Base-by-base conservation (phyloP, 2,888 invertebrate genomes). In the Brachylomia viminalis region DNA sequence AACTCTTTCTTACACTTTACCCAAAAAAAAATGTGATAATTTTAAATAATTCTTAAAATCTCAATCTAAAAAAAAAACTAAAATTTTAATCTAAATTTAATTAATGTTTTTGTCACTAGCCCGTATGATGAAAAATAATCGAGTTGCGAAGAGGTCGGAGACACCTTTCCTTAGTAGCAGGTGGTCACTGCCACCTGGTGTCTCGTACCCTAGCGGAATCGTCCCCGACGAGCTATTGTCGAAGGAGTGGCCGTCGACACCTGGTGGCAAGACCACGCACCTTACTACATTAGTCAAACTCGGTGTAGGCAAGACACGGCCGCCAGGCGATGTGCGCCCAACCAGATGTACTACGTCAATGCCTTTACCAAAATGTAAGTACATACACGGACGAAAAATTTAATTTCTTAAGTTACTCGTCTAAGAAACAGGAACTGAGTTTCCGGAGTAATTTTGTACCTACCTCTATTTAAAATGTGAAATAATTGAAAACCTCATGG, bases 311-410 rank as follows among this genome's bases (percentile, higher is more conserved):
- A 0, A 64, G 6, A 27, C 20, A 27, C 4, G 0, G 45, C 8
- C 8, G 1, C 5, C 42, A 2, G 27, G 6, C 0, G 7, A 30
- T 23, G 0, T 0, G n/a, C 33, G 1, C 6, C 11, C 59, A 11
- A 66, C 66, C 17, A 33, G 59, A 59, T 66, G 66, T 66, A 66
- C 66, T 6, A 66, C 66, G 6, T 33, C 58, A 30, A 66, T 33
- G 59, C 66, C 66, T 66, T 66, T 66, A 33, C 59, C 59, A n/a
- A 33, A 58, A 58, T 66, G 66, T 66, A n/a, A 66, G 66, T 66
- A 58, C 2, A 13, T 30, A 17, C 15, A 58, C 17, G 8, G 17
- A 30, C 20, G 17, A 17, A 17, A 58, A 58, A 58, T 56, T 17
- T 7, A 27, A 27, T 27, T 27, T 54, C 54, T 27, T 27, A 27